These are phyloP conservation scores for Apis laboriosa DNA, from an alignment of 1,140 invertebrate species.

Conservation along the genomic window DNA sequence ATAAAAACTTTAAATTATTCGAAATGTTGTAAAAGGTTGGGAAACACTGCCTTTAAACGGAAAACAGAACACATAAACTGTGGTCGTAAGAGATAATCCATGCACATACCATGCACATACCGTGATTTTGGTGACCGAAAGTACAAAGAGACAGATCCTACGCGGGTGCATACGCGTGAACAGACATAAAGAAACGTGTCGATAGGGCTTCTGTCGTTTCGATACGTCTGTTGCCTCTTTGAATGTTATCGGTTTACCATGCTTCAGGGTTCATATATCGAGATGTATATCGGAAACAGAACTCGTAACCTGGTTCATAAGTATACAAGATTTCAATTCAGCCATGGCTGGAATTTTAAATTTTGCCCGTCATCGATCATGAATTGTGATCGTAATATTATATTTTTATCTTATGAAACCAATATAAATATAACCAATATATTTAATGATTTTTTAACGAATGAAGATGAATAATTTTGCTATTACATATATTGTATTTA, in stretches of 20 bases:
- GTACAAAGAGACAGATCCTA: conserved; percentile 12
- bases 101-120: not conserved
- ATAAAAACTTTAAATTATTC: no score
- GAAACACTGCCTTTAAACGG: not conserved
- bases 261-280: conserved; percentile 32
- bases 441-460: no score
- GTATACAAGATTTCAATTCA: not conserved
- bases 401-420: no score
- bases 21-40: no score
- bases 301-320: conserved; percentile 16
- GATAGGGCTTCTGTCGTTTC: conserved; percentile 45
- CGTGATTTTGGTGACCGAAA: conserved; percentile 25
- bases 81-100: not conserved
- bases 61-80: conserved; percentile 20
- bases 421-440: no score
- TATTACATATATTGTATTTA: no score
- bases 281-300: conserved; percentile 35
- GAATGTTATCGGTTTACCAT: conserved; percentile 52
- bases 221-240: conserved; percentile 43
- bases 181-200: conserved; percentile 49
- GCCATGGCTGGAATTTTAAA: not conserved
- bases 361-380: not conserved
- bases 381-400: not conserved
- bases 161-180: conserved; percentile 23
- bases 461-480: no score